phyloP scores from a whole-genome alignment of 92 coral and sea anemone species.

The Anthopleura xanthogrammica region DNA sequence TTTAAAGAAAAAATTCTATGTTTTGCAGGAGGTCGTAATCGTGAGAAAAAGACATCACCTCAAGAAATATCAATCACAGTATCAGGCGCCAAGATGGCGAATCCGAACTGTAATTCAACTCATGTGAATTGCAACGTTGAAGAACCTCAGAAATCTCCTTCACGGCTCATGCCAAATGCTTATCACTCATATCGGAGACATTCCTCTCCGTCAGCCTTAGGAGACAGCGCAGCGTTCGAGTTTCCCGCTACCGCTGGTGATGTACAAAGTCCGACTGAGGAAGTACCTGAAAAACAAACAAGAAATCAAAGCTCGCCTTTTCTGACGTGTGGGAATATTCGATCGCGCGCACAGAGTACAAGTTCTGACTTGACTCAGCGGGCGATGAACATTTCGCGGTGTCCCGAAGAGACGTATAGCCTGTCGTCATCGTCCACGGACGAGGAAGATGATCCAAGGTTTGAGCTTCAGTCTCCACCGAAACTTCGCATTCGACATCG shows the following conservation, averaged over 20 bases:
- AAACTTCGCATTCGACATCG: constrained; percentile 59
- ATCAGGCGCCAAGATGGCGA: constrained; percentile 71
- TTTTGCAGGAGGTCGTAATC: constrained; percentile 40
- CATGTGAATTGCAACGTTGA: constrained; percentile 9
- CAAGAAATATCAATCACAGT: constrained; percentile 80
- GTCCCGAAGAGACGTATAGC: constrained; percentile 21
- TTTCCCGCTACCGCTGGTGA: constrained; percentile 71
- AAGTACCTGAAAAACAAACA: constrained; percentile 13
- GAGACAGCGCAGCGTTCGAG: constrained; percentile 85
- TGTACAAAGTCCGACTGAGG: constrained; percentile 34
- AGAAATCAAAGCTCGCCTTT: constrained; percentile 85
- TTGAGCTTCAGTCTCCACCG: constrained; percentile 80
- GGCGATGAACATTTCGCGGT: neutral
- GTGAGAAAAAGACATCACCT: constrained; percentile 42
- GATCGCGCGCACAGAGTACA: constrained; percentile 83
- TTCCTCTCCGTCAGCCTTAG: constrained; percentile 96
- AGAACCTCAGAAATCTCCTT: constrained; percentile 55
- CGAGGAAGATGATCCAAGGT: constrained; percentile 50
- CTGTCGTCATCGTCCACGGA: constrained; percentile 43
- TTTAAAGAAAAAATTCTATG: neutral
- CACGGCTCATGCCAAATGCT: constrained; percentile 70
- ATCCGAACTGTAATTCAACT: constrained; percentile 43
- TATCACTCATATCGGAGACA: constrained; percentile 85
- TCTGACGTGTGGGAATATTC: constrained; percentile 64
- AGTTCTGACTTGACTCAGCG: constrained; percentile 56